Evolutionary conservation across 2,888 invertebrate species (phyloP).

Genomic region (Muscina levida): DNA sequence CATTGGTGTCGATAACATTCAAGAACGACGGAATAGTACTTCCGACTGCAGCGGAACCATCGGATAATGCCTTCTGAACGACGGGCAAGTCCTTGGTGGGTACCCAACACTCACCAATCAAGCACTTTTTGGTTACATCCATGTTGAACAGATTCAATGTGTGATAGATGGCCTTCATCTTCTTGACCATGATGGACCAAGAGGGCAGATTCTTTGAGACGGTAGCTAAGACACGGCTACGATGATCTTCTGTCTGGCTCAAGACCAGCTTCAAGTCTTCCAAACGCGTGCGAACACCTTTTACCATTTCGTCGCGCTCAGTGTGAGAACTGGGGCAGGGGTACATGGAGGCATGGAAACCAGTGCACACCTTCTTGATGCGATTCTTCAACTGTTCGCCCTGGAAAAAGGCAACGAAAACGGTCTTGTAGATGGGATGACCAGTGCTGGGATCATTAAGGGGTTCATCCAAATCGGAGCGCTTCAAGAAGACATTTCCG

Average conservation of each 20-base stretch:
- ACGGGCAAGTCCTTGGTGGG: slow-evolving; percentile 86
- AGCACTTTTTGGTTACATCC: slow-evolving; percentile 94
- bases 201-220: slow-evolving; percentile 92
- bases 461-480: slow-evolving; percentile 88
- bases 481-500: slow-evolving; percentile 92
- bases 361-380: slow-evolving; percentile 93
- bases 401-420: slow-evolving; percentile 91
- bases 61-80: slow-evolving; percentile 89
- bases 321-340: slow-evolving; percentile 91
- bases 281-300: slow-evolving; percentile 90
- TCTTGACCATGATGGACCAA: slow-evolving; percentile 91
- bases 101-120: slow-evolving; percentile 95
- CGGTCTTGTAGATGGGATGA: slow-evolving; percentile 89
- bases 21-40: slow-evolving; percentile 96
- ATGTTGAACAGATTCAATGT: slow-evolving; percentile 95
- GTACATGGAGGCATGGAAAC: slow-evolving; percentile 92
- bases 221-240: slow-evolving; percentile 90
- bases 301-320: slow-evolving; percentile 91
- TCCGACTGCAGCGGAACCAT: slow-evolving; percentile 92
- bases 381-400: slow-evolving; percentile 92
- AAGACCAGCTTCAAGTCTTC: slow-evolving; percentile 90
- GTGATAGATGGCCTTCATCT: slow-evolving; percentile 97
- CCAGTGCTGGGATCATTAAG: slow-evolving; percentile 88
- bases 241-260: slow-evolving; percentile 92
- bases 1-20: slow-evolving; percentile 91